phyloP scores from a whole-genome alignment of 2,797 vertebrate species.

The Tauraco hartlaubi region DNA sequence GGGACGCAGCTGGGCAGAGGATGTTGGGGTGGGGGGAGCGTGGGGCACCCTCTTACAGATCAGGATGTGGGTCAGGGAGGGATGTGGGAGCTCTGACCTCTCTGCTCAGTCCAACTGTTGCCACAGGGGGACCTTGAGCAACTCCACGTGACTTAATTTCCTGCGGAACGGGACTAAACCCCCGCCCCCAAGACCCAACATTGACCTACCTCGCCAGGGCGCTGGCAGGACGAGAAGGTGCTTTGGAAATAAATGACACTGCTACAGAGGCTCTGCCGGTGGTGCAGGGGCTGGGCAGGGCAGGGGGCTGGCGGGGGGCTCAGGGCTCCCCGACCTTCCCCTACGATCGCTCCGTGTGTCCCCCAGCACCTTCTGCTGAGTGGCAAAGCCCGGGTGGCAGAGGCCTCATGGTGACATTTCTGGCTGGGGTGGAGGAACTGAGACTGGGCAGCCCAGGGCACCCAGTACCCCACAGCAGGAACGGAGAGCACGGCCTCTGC shows the following conservation, averaged over 20 bases:
- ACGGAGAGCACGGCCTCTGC: not conserved
- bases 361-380: not conserved
- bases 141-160: not conserved
- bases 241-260: not conserved
- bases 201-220: not conserved
- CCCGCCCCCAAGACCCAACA: fast-evolving
- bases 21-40: fast-evolving
- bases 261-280: not conserved
- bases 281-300: not conserved
- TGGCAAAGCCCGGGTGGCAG: not conserved
- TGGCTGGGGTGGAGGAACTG: fast-evolving
- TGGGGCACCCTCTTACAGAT: not conserved
- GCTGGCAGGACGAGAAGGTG: not conserved
- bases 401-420: not conserved
- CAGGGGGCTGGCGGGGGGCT: not conserved
- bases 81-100: fast-evolving
- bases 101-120: not conserved
- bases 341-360: fast-evolving
- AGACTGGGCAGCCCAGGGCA: fast-evolving
- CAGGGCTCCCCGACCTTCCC: not conserved
- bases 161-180: not conserved
- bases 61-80: not conserved
- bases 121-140: not conserved
- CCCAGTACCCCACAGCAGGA: not conserved
- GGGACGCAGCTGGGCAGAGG: not conserved